Evolutionary conservation across 2,113 vertebrate genomes (phyloP).

Genomic region (Oncorhynchus nerka): DNA sequence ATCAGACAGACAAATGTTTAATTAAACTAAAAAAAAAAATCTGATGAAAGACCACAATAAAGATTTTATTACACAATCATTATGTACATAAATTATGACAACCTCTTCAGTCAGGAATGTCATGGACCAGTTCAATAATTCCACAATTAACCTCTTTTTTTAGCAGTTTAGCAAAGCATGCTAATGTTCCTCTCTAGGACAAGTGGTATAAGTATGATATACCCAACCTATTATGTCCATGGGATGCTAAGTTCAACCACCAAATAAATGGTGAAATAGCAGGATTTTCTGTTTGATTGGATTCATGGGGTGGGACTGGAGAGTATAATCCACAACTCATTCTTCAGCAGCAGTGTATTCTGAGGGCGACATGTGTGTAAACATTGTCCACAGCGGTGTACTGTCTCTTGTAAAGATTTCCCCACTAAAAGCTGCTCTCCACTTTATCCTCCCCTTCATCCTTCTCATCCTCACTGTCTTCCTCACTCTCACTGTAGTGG

Average conservation of each 20-base stretch:
- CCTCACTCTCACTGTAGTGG: constrained; percentile 82
- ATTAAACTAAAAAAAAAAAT: neutral
- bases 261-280: neutral
- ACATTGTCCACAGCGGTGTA: neutral
- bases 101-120: constrained; percentile 5
- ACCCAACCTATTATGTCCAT: neutral
- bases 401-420: neutral
- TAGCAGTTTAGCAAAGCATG: neutral
- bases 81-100: constrained; percentile 40
- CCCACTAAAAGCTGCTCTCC: constrained; percentile 25
- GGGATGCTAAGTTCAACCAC: neutral
- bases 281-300: neutral
- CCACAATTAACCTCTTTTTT: neutral
- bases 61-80: constrained; percentile 38
- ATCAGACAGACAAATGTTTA: neutral
- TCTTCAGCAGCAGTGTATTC: neutral
- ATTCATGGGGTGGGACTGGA: neutral
- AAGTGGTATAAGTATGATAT: neutral
- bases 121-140: neutral
- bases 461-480: constrained; percentile 65
- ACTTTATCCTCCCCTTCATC: constrained; percentile 46
- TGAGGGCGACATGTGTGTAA: neutral
- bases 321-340: neutral
- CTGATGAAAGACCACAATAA: constrained; percentile 13
- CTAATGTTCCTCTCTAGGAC: neutral